Percentiles rank a stretch among this genome's conserved stretches.
Conservation (phyloP, 2,797 vertebrate genomes). For the Saxicola maurus region DNA sequence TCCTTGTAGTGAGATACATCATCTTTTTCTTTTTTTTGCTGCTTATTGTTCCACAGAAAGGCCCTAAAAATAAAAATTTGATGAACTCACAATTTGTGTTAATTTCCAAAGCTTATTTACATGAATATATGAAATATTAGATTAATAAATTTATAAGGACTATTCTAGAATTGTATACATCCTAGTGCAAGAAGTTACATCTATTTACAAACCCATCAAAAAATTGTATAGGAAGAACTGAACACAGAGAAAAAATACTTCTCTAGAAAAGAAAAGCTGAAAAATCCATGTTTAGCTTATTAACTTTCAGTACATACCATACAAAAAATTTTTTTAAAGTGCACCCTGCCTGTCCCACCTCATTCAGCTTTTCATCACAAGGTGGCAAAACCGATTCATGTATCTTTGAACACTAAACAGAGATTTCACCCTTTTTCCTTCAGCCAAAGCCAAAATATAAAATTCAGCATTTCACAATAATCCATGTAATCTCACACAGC, state of each 20-base stretch:
- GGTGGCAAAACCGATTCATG: conserved; percentile 27
- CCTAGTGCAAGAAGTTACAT: neutral
- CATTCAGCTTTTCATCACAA: conserved; percentile 41
- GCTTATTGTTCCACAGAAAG: conserved; percentile 88
- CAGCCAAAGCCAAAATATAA: neutral
- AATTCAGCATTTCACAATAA: neutral
- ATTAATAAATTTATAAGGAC: neutral
- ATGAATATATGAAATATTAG: neutral
- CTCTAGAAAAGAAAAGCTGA: neutral
- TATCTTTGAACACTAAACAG: neutral
- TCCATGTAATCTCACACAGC: neutral
- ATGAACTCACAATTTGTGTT: neutral
- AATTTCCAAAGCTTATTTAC: neutral
- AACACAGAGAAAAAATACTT: neutral
- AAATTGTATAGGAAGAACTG: neutral
- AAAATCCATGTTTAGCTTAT: neutral
- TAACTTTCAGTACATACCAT: neutral
- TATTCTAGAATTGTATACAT: neutral
- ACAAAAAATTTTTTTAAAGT: neutral
- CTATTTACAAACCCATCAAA: neutral
- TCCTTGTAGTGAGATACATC: conserved; percentile 98
- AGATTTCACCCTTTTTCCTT: neutral
- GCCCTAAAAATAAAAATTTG: conserved; percentile 74
- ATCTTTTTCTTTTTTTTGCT: conserved; percentile 96
- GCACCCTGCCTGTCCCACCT: neutral